Conservation (phyloP, 2,888 invertebrate genomes). For the Drosophila sordidapex region DNA sequence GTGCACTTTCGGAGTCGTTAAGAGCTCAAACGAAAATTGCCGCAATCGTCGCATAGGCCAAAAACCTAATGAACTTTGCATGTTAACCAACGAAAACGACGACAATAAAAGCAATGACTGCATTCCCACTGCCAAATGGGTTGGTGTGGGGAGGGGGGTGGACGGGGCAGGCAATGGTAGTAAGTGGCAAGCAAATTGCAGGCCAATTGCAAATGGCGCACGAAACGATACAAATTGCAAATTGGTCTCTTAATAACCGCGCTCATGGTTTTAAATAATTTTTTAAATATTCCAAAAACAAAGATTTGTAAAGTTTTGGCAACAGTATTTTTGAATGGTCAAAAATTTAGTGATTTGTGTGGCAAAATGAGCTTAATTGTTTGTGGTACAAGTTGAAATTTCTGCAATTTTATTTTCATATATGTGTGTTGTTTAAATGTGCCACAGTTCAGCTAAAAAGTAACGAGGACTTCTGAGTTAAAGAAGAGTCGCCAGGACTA, state of each 20-base stretch:
- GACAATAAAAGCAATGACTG: slow-evolving; percentile 39
- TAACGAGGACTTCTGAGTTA: not conserved
- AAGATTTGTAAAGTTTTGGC: not conserved
- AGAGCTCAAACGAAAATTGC: slow-evolving; percentile 50
- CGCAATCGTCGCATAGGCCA: slow-evolving; percentile 68
- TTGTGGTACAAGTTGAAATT: not conserved
- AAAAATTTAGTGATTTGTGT: not conserved
- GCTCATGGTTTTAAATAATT: not conserved
- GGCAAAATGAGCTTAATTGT: not conserved
- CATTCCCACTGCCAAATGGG: slow-evolving; percentile 1
- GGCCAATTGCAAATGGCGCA: slow-evolving; percentile 24
- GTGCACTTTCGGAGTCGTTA: slow-evolving; percentile 68
- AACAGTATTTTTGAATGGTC: not conserved
- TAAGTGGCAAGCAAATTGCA: not conserved
- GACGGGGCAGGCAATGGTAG: not conserved
- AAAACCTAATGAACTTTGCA: slow-evolving; percentile 78
- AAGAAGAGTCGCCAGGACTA: not conserved
- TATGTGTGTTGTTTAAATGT: not conserved
- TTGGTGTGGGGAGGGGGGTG: not conserved
- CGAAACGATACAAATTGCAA: not conserved
- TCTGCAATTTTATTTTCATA: not conserved
- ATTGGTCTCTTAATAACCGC: slow-evolving; percentile 1
- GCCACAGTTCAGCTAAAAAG: not conserved
- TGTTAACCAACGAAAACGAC: slow-evolving; percentile 54
- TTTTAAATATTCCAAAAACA: not conserved